Percentiles rank a stretch among this genome's conserved stretches.
These are phyloP conservation scores for Mixornis gularis DNA, from an alignment of 2,113 vertebrate species.

Conservation along the genomic window DNA sequence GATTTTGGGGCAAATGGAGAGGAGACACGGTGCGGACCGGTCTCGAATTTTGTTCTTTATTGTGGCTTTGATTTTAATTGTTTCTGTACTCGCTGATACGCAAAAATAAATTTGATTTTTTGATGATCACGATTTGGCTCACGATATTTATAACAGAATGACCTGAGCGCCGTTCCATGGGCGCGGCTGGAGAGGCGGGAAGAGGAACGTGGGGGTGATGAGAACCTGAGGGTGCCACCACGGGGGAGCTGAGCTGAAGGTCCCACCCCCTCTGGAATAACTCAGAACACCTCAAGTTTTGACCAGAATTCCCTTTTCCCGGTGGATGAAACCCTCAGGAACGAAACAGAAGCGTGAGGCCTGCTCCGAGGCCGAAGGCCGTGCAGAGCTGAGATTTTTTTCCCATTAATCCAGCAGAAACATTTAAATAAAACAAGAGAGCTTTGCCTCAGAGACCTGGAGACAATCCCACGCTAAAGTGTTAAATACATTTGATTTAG, in stretches of 20 bases:
- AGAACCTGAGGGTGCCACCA: fast-evolving
- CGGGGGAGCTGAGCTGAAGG: not conserved
- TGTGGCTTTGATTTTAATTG: too few relatives aligned
- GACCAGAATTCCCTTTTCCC: not conserved
- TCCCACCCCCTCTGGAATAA: not conserved
- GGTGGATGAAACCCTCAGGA: not conserved
- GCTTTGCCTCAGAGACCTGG: not conserved
- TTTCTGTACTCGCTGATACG: too few relatives aligned
- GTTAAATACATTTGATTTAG: not conserved
- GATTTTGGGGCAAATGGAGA: too few relatives aligned
- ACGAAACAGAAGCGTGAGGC: fast-evolving
- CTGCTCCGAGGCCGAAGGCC: not conserved
- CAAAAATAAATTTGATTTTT: too few relatives aligned
- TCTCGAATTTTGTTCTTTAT: too few relatives aligned
- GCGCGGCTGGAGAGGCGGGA: fast-evolving
- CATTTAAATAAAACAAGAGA: not conserved
- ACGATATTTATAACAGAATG: too few relatives aligned
- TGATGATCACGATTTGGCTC: too few relatives aligned
- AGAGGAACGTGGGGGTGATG: fast-evolving
- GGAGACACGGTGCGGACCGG: too few relatives aligned
- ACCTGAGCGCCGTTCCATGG: fast-evolving
- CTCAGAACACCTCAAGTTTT: not conserved
- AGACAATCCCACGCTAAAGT: not conserved
- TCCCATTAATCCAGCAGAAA: not conserved
- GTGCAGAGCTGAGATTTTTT: not conserved